These are phyloP conservation scores for Nothura maculosa DNA, from an alignment of 2,797 vertebrate genomes.

Conservation along the genomic window DNA sequence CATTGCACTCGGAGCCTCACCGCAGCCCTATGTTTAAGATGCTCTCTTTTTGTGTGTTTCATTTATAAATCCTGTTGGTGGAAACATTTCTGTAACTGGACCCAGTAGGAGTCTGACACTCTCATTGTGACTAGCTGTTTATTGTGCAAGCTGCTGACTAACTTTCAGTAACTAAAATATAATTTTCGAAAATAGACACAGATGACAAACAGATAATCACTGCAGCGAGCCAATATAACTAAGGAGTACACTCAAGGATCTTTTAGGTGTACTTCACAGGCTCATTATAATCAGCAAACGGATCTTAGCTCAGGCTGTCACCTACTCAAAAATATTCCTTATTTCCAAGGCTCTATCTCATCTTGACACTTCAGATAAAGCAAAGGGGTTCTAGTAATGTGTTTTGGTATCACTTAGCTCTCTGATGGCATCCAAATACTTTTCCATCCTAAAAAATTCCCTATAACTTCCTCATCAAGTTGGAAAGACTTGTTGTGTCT, in stretches of 20 bases:
- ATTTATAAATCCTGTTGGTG: constrained; percentile 58
- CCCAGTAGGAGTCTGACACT: constrained; percentile 66
- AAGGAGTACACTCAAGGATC: constrained; percentile 63
- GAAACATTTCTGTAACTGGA: constrained; percentile 70
- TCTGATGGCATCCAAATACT: constrained; percentile 21
- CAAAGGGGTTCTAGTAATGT: constrained; percentile 45
- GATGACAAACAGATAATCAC: constrained; percentile 75
- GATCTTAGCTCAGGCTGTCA: constrained; percentile 64
- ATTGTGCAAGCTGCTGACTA: constrained; percentile 64
- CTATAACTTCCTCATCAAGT: not conserved
- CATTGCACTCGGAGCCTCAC: not conserved
- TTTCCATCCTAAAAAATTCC: not conserved
- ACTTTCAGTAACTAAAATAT: constrained; percentile 68
- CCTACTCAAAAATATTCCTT: constrained; percentile 71
- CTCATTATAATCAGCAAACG: constrained; percentile 77
- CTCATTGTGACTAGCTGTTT: constrained; percentile 57
- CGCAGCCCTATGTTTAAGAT: not conserved
- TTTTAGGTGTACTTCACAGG: constrained; percentile 75
- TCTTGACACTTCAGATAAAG: constrained; percentile 47
- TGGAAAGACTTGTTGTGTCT: not conserved
- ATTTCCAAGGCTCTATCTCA: constrained; percentile 71
- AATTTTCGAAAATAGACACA: constrained; percentile 75
- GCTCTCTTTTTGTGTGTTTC: constrained; percentile 25
- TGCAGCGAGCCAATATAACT: constrained; percentile 24
- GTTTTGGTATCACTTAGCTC: constrained; percentile 31